Conservation (phyloP, 2,888 invertebrate species). For the Celastrina argiolus region DNA sequence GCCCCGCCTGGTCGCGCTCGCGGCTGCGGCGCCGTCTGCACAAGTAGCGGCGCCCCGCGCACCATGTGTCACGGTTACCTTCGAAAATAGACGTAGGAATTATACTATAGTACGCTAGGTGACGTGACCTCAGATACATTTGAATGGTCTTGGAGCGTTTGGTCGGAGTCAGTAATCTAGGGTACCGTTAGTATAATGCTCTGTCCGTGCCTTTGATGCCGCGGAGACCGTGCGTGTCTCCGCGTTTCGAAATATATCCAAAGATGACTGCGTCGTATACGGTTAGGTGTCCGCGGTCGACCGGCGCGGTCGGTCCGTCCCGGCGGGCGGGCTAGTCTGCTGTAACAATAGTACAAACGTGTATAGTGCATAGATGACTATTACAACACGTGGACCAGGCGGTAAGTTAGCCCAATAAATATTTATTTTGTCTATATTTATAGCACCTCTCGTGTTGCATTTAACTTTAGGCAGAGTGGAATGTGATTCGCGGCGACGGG, state of each 20-base stretch:
- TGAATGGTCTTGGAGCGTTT: background rate
- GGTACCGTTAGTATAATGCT: slow-evolving; percentile 17
- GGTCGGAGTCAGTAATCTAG: background rate
- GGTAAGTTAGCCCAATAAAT: slow-evolving; percentile 63
- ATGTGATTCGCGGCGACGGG: slow-evolving; percentile 55
- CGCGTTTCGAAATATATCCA: slow-evolving; percentile 48
- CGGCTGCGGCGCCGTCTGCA: slow-evolving; percentile 64
- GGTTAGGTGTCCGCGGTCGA: slow-evolving; percentile 49
- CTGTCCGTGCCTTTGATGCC: slow-evolving; percentile 20
- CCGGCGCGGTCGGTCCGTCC: slow-evolving; percentile 1
- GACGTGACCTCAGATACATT: background rate
- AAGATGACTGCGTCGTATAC: slow-evolving; percentile 65
- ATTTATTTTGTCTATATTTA: slow-evolving; percentile 68
- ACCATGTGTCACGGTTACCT: slow-evolving; percentile 41
- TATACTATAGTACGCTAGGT: slow-evolving; percentile 18
- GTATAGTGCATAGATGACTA: slow-evolving; percentile 62
- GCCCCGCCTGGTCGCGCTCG: slow-evolving; percentile 55
- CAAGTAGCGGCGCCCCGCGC: slow-evolving; percentile 48
- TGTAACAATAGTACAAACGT: slow-evolving; percentile 68
- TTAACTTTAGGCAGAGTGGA: slow-evolving; percentile 59
- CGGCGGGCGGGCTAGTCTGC: slow-evolving; percentile 44
- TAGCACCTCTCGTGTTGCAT: slow-evolving; percentile 63
- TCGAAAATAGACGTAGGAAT: slow-evolving; percentile 19
- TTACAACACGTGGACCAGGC: slow-evolving; percentile 72
- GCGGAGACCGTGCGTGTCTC: slow-evolving; percentile 6